Conservation (phyloP, 2,888 invertebrate species). For the Argyra leucocephala region DNA sequence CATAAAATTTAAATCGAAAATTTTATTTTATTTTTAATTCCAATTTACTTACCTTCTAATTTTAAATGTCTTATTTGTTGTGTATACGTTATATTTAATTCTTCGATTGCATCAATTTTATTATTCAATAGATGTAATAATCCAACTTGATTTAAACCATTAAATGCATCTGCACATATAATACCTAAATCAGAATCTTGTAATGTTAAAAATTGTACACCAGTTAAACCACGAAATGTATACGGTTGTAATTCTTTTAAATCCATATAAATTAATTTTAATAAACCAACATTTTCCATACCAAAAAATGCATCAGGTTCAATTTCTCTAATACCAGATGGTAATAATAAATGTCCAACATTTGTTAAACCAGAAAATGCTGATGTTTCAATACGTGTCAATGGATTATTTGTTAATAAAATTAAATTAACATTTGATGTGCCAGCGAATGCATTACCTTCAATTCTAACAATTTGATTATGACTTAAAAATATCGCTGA, state of each 20-base stretch:
- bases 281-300: constrained; percentile 67
- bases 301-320: constrained; percentile 75
- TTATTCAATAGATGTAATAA: constrained; percentile 70
- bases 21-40: too few relatives aligned
- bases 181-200: constrained; percentile 75
- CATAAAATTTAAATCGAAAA: too few relatives aligned
- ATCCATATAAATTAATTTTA: constrained; percentile 79
- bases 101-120: constrained; percentile 73
- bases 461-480: constrained; percentile 61
- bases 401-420: constrained; percentile 73
- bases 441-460: constrained; percentile 75
- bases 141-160: constrained; percentile 62
- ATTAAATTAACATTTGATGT: constrained; percentile 74
- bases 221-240: constrained; percentile 67
- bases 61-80: constrained; percentile 62
- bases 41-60: constrained; percentile 51
- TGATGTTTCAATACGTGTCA: constrained; percentile 67
- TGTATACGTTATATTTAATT: constrained; percentile 59
- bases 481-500: constrained; percentile 59
- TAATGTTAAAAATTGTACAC: constrained; percentile 64
- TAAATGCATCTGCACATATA: constrained; percentile 64
- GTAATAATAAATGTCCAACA: constrained; percentile 73
- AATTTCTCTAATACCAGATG: constrained; percentile 65
- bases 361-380: constrained; percentile 78
- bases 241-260: constrained; percentile 58